These are phyloP conservation scores for Enhydra lutris DNA, from an alignment of 2,113 vertebrate species.

Conservation along the genomic window DNA sequence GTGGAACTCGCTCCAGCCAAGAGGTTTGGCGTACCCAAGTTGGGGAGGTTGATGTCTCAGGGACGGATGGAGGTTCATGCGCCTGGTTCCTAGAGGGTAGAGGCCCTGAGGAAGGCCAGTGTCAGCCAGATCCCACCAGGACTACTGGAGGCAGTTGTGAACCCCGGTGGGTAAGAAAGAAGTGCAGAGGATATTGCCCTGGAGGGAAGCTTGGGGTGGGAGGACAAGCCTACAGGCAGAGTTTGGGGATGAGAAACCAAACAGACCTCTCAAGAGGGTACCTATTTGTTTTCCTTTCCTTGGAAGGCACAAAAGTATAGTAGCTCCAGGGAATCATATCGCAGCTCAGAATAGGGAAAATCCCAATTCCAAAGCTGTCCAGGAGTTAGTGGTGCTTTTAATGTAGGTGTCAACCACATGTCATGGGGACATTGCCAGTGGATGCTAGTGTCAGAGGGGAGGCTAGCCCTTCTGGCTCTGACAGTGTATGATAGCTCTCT, in stretches of 20 bases:
- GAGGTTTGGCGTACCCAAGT: not conserved
- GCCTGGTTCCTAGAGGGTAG: not conserved
- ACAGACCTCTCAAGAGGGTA: not conserved
- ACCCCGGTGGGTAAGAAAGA: not conserved
- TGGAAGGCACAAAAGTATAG: not conserved
- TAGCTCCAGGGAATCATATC: not conserved
- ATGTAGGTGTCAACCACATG: not conserved
- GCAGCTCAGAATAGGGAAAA: not conserved
- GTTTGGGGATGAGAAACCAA: not conserved
- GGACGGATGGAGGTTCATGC: not conserved
- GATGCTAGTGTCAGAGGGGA: not conserved
- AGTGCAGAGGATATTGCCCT: not conserved
- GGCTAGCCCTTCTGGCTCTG: not conserved
- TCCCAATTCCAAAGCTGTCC: not conserved
- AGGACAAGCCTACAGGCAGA: not conserved
- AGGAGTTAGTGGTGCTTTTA: not conserved
- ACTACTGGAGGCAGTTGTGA: not conserved
- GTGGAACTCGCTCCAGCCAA: not conserved
- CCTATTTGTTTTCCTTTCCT: not conserved
- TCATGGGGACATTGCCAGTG: not conserved
- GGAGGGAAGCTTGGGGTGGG: not conserved
- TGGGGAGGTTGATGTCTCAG: not conserved
- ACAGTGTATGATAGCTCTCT: not conserved
- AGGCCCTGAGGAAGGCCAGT: not conserved
- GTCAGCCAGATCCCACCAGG: not conserved